Evolutionary conservation across 2,113 vertebrate genomes (phyloP).

Genomic region (Mormyrus lacerda): DNA sequence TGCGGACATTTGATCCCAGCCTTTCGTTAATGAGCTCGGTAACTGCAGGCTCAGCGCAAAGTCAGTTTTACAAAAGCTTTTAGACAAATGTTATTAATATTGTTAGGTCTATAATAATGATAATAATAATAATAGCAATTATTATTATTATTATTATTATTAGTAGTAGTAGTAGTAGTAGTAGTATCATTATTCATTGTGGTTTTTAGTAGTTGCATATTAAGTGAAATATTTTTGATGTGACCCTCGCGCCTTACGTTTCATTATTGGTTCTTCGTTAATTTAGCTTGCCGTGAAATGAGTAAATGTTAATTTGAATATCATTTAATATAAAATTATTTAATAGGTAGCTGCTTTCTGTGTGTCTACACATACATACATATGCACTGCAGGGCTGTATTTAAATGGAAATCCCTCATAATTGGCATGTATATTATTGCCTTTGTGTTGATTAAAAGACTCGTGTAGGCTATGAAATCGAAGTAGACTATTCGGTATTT

Average conservation of each 20-base stretch:
- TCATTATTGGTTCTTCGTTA: not conserved
- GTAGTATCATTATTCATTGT: not conserved
- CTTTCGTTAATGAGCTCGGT: constrained; percentile 40
- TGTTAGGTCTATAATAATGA: not conserved
- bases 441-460: not conserved
- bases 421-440: not conserved
- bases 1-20: constrained; percentile 61
- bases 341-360: not conserved
- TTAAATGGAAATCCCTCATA: not conserved
- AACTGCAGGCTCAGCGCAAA: constrained; percentile 49
- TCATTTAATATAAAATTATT: not conserved
- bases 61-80: constrained; percentile 36
- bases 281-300: not conserved
- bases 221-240: not conserved
- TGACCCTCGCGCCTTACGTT: not conserved
- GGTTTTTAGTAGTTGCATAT: not conserved
- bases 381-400: not conserved
- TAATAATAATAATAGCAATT: too few relatives aligned
- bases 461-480: not conserved
- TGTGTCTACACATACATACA: not conserved
- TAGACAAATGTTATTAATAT: constrained; percentile 19
- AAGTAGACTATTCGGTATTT: not conserved
- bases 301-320: not conserved
- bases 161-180: too few relatives aligned
- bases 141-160: not conserved